Conservation (phyloP, 2,113 vertebrate genomes). For the Callipepla squamata region DNA sequence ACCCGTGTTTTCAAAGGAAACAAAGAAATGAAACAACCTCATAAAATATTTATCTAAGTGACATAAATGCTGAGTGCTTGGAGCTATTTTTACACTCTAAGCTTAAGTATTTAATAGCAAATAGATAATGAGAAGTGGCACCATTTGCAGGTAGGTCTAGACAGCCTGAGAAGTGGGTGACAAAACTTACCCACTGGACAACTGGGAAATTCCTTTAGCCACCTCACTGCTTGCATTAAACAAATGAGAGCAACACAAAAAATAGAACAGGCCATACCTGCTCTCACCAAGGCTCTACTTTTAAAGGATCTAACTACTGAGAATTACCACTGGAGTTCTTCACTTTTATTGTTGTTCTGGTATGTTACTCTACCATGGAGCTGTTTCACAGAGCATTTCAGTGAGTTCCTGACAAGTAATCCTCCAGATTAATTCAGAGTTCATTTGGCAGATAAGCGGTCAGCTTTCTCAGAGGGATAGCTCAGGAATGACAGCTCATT, state of each 20-base stretch:
- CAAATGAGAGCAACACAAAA: neutral
- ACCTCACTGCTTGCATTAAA: neutral
- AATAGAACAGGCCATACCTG: neutral
- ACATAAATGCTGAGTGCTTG: neutral
- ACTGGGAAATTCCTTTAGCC: neutral
- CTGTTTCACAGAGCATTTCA: neutral
- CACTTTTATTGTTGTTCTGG: neutral
- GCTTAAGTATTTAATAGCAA: neutral
- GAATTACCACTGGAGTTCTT: neutral
- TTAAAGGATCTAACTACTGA: neutral
- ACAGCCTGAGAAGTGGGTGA: neutral
- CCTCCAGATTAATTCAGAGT: slow-evolving; percentile 24
- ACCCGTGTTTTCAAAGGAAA: slow-evolving; percentile 10
- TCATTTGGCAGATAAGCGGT: neutral
- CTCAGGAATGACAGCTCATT: neutral
- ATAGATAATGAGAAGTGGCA: neutral
- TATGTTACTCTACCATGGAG: neutral
- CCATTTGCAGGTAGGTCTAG: neutral
- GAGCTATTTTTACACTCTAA: neutral
- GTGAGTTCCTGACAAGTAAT: neutral
- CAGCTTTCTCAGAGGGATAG: neutral
- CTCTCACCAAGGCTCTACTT: neutral
- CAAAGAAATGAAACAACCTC: neutral
- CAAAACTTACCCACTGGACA: neutral
- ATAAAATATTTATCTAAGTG: neutral